Percentiles rank a stretch among this genome's conserved stretches.
These are phyloP conservation scores for Physocephala rufipes DNA, from an alignment of 2,888 invertebrate species.

Conservation along the genomic window DNA sequence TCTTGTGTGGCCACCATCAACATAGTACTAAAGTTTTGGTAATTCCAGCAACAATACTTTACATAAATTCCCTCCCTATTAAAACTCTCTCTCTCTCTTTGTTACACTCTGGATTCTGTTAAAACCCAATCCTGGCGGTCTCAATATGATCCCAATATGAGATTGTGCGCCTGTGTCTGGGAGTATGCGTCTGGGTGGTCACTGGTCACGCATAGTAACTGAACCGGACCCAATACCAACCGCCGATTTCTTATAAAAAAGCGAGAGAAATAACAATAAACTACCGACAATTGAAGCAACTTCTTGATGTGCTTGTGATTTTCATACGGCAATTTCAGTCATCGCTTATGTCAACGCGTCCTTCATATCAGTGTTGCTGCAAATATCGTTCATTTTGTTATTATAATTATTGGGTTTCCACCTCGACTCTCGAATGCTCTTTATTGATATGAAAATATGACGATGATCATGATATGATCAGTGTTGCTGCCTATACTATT, in stretches of 20 bases:
- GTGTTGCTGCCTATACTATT: conserved; percentile 20
- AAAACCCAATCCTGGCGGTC: too few relatives aligned
- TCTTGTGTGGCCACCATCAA: too few relatives aligned
- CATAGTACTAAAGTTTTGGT: too few relatives aligned
- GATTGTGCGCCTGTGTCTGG: too few relatives aligned
- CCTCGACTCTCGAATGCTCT: conserved; percentile 3
- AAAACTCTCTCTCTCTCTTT: too few relatives aligned
- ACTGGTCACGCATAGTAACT: background rate
- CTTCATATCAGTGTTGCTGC: background rate
- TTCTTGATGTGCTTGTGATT: conserved; percentile 45
- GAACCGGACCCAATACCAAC: too few relatives aligned
- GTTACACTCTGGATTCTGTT: too few relatives aligned
- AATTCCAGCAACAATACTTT: too few relatives aligned
- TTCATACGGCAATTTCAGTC: conserved; percentile 48
- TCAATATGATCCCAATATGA: too few relatives aligned
- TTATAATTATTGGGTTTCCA: background rate
- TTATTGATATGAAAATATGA: conserved; percentile 40
- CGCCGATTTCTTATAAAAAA: conserved; percentile 12
- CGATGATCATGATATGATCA: conserved; percentile 24
- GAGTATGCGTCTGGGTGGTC: background rate
- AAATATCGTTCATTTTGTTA: background rate
- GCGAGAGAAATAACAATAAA: too few relatives aligned
- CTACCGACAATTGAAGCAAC: too few relatives aligned
- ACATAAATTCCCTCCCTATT: too few relatives aligned
- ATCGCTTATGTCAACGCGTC: background rate